Percentiles rank a stretch among this genome's conserved stretches.
phyloP scores from a whole-genome alignment of 2,888 invertebrate genomes.

The Danaus chrysippus region DNA sequence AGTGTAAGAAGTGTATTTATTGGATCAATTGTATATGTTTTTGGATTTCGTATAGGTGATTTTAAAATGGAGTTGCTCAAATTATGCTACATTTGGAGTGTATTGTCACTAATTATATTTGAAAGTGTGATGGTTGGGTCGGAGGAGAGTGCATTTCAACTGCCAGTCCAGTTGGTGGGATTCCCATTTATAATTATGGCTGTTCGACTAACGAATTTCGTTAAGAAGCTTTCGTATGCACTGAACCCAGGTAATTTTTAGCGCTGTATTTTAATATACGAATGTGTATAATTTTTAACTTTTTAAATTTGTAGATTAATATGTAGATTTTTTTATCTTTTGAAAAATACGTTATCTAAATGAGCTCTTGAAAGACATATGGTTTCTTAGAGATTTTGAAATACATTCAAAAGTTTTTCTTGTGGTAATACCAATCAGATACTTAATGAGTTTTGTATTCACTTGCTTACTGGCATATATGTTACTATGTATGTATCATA shows the following conservation, averaged over 20 bases:
- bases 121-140: conserved; percentile 58
- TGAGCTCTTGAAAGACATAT: too few species aligned
- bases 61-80: conserved; percentile 58
- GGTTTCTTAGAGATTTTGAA: background rate
- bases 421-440: too few species aligned
- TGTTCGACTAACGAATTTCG: conserved; percentile 88
- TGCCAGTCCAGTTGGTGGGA: conserved; percentile 90
- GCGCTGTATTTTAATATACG: background rate
- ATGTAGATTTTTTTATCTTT: too few species aligned
- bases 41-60: background rate
- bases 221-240: conserved; percentile 90
- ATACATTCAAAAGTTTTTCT: background rate
- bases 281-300: too few species aligned
- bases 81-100: conserved; percentile 56
- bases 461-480: too few species aligned
- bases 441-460: too few species aligned
- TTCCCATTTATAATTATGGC: conserved; percentile 91
- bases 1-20: conserved; percentile 10
- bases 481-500: too few species aligned
- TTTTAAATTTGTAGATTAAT: too few species aligned
- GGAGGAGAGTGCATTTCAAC: conserved; percentile 81
- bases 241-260: conserved; percentile 85
- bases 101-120: conserved; percentile 54
- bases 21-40: too few species aligned
- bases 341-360: too few species aligned